These are phyloP conservation scores for Epirrhoe alternata DNA, from an alignment of 2,888 invertebrate species.

Conservation along the genomic window DNA sequence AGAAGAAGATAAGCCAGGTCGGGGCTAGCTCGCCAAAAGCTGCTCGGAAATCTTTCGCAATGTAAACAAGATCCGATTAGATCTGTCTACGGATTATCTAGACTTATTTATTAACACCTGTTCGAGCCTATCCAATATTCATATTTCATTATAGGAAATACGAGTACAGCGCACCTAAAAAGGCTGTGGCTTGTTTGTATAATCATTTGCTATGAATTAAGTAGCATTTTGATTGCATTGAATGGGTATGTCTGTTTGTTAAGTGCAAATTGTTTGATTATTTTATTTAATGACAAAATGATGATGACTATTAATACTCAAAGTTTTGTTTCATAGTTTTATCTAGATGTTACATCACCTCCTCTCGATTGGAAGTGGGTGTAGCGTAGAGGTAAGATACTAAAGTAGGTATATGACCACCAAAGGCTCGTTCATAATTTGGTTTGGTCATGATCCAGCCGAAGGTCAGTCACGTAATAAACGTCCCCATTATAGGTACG, in stretches of 20 bases:
- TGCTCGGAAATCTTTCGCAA: constrained; percentile 63
- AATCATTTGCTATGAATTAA: constrained; percentile 29
- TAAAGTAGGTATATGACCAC: constrained; percentile 29
- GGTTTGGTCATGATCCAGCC: constrained; percentile 62
- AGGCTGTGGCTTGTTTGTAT: constrained; percentile 38
- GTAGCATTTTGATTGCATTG: constrained; percentile 38
- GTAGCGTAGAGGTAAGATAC: constrained; percentile 19
- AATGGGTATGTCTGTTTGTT: constrained; percentile 23
- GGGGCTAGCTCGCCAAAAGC: constrained; percentile 45
- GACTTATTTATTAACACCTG: constrained; percentile 76
- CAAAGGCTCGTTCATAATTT: constrained; percentile 46
- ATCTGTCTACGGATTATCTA: constrained; percentile 70
- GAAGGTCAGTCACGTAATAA: constrained; percentile 65
- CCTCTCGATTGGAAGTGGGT: constrained; percentile 13
- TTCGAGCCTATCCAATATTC: constrained; percentile 63
- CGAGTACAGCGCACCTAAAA: constrained; percentile 44
- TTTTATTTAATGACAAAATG: constrained; percentile 14
- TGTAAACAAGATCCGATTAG: constrained; percentile 81
- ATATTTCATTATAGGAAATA: constrained; percentile 53
- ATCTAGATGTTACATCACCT: constrained; percentile 25
- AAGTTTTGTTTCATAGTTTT: constrained; percentile 27
- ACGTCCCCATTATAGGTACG: constrained; percentile 49
- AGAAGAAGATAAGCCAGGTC: constrained; percentile 60
- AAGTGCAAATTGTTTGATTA: constrained; percentile 18
- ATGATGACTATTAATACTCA: constrained; percentile 9